Percentiles rank a stretch among this genome's conserved stretches.
Evolutionary conservation across 2,888 invertebrate species (phyloP).

Genomic region (Heliconius aoede): DNA sequence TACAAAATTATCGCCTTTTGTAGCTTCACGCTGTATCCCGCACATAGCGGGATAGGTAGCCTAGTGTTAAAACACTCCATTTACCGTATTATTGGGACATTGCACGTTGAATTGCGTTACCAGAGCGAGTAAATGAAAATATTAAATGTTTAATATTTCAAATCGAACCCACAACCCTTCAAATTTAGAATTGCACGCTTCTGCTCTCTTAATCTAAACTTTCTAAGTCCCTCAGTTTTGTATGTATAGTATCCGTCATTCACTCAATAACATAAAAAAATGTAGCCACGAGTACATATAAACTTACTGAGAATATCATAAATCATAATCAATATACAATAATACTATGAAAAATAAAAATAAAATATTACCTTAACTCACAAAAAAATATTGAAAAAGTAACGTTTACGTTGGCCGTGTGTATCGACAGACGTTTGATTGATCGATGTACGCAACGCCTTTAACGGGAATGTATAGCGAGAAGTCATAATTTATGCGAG

Average conservation of each 20-base stretch:
- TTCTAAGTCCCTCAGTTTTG: not conserved
- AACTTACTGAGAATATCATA: not conserved
- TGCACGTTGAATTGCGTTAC: too few relatives aligned
- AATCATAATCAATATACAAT: not conserved
- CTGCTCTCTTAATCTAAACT: too few relatives aligned
- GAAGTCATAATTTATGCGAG: constrained; percentile 49
- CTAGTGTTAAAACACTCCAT: too few relatives aligned
- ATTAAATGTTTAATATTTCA: too few relatives aligned
- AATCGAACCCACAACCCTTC: too few relatives aligned
- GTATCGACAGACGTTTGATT: constrained; percentile 39
- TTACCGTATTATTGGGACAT: too few relatives aligned
- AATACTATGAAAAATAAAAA: not conserved
- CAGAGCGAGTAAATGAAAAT: too few relatives aligned
- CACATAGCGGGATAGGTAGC: too few relatives aligned
- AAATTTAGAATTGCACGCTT: too few relatives aligned
- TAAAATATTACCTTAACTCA: constrained; percentile 2
- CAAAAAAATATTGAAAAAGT: constrained; percentile 2
- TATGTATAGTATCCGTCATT: not conserved
- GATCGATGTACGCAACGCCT: constrained; percentile 39
- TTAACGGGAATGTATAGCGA: constrained; percentile 37
- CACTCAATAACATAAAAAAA: not conserved
- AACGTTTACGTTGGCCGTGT: constrained; percentile 29
- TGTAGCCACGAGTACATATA: not conserved
- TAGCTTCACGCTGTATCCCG: too few relatives aligned
- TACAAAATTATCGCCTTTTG: too few relatives aligned